Conservation (phyloP, 2,888 invertebrate species). For the Aphidius colemani region DNA sequence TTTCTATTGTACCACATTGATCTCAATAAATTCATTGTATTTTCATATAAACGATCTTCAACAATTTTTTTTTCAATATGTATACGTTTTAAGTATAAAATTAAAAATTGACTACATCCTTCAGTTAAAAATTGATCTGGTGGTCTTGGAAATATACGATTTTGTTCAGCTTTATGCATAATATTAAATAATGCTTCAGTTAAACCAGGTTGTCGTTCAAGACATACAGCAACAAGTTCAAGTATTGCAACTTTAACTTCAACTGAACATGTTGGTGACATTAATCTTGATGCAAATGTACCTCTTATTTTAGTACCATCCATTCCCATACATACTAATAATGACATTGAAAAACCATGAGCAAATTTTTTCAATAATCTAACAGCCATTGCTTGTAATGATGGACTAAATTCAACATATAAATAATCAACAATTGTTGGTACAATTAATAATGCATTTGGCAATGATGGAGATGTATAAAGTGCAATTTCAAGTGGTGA, state of each 20-base stretch:
- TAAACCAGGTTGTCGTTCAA: conserved; percentile 60
- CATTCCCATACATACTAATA: conserved; percentile 67
- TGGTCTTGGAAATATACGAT: conserved; percentile 55
- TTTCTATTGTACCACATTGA: conserved; percentile 59
- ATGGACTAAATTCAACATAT: conserved; percentile 65
- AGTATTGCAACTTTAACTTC: conserved; percentile 60
- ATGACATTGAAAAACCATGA: conserved; percentile 64
- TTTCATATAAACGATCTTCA: conserved; percentile 53
- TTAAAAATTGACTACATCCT: conserved; percentile 56
- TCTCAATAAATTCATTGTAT: conserved; percentile 55
- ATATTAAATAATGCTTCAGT: conserved; percentile 59
- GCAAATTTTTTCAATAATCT: conserved; percentile 64
- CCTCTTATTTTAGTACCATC: conserved; percentile 67
- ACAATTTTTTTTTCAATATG: conserved; percentile 53
- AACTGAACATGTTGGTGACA: conserved; percentile 61
- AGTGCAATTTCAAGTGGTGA: conserved; percentile 57
- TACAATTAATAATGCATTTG: conserved; percentile 59
- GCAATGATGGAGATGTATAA: conserved; percentile 56
- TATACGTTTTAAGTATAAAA: conserved; percentile 51
- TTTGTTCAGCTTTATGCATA: conserved; percentile 56
- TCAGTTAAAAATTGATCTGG: conserved; percentile 56
- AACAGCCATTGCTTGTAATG: conserved; percentile 64
- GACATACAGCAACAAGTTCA: conserved; percentile 59
- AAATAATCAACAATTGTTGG: conserved; percentile 65
- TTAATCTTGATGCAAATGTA: conserved; percentile 63